Evolutionary conservation across 1,140 invertebrate genomes (phyloP).

Genomic region (Apis cerana): DNA sequence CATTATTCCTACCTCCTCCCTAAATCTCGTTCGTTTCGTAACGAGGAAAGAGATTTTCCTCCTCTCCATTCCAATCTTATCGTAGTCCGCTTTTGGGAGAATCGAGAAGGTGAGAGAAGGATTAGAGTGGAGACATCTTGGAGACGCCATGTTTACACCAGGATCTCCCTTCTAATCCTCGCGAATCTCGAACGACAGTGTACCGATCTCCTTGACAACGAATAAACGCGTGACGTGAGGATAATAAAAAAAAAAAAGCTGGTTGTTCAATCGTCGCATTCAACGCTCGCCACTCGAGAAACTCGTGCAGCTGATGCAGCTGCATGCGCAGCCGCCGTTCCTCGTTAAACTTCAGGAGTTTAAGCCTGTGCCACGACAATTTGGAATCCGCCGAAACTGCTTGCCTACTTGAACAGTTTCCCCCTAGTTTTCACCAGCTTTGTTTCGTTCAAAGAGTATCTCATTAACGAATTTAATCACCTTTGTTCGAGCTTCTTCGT

Average conservation of each 20-base stretch:
- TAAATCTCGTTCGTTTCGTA: too few species aligned
- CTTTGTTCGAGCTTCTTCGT: too few species aligned
- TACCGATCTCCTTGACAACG: not conserved
- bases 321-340: not conserved
- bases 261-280: not conserved
- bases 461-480: slow-evolving; percentile 20
- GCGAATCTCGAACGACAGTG: not conserved
- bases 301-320: slow-evolving; percentile 16
- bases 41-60: too few species aligned
- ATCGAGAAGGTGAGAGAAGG: not conserved
- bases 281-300: not conserved
- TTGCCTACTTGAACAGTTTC: not conserved
- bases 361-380: not conserved
- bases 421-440: not conserved
- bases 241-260: not conserved
- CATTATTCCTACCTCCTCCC: too few species aligned
- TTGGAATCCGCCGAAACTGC: slow-evolving; percentile 3
- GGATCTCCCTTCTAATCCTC: not conserved
- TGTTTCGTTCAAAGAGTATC: slow-evolving; percentile 1
- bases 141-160: not conserved
- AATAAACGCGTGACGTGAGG: not conserved
- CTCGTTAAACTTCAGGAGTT: slow-evolving; percentile 12
- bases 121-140: not conserved
- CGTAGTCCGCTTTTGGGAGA: not conserved
- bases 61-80: not conserved